phyloP scores from a whole-genome alignment of 2,888 invertebrate species.

The Pristionchus arcanus region DNA sequence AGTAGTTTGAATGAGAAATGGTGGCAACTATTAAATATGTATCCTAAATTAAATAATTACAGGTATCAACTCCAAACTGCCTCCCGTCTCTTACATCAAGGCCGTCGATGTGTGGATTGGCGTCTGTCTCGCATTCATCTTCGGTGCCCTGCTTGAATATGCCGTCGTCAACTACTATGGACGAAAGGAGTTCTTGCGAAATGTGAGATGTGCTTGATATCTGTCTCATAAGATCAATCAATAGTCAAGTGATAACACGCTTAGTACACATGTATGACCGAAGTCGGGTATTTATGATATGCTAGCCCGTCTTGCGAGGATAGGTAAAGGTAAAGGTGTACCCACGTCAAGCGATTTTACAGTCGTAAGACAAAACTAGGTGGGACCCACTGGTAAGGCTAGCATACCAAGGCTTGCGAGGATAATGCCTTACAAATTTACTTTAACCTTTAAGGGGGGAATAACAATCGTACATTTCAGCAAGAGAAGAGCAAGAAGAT shows the following conservation, averaged over 20 bases:
- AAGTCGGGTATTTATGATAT: no score
- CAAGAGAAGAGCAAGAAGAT: constrained; percentile 72
- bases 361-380: no score
- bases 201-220: constrained; percentile 56
- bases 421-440: no score
- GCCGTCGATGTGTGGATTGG: constrained; percentile 82
- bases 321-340: no score
- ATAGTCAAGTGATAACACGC: no score
- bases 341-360: no score
- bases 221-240: neutral
- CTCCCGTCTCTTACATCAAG: constrained; percentile 79
- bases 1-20: neutral
- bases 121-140: constrained; percentile 92
- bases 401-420: no score
- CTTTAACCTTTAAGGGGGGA: no score
- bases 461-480: constrained; percentile 34
- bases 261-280: no score
- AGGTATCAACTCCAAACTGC: constrained; percentile 85
- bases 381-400: no score
- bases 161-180: constrained; percentile 90
- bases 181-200: constrained; percentile 85
- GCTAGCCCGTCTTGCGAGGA: no score
- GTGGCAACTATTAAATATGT: no score
- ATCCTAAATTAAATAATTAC: constrained; percentile 81
- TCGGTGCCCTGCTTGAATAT: constrained; percentile 96